These are phyloP conservation scores for Catharus bicknelli DNA, from an alignment of 2,113 vertebrate genomes.

Conservation along the genomic window DNA sequence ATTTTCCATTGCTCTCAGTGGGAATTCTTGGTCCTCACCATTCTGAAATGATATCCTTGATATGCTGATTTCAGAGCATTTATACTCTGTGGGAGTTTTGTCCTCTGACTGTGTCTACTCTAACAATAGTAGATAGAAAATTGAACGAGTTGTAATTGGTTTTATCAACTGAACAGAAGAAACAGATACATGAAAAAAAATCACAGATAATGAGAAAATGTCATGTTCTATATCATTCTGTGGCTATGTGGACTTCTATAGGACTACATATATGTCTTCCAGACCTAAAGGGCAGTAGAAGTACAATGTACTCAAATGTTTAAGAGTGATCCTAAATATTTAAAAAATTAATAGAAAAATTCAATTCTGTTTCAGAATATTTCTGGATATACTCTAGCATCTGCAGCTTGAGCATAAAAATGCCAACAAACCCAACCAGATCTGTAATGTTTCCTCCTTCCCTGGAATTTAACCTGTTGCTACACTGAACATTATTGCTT, in stretches of 20 bases:
- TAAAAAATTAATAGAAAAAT: neutral
- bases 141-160: neutral
- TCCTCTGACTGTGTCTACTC: neutral
- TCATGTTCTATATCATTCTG: neutral
- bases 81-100: neutral
- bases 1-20: neutral
- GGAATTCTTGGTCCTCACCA: neutral
- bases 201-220: neutral
- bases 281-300: neutral
- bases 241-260: neutral
- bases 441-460: neutral
- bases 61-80: conserved; percentile 8
- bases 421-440: neutral
- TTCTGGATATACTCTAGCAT: neutral
- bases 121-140: neutral
- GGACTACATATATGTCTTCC: neutral
- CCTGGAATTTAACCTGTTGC: conserved; percentile 3
- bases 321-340: neutral
- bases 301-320: neutral
- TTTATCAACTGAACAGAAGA: conserved; percentile 9
- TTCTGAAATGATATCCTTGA: neutral
- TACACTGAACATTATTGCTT: neutral
- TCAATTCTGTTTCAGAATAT: neutral
- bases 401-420: neutral
- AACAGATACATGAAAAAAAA: neutral